Conservation (phyloP, 2,797 vertebrate genomes). For the Hybognathus amarus region DNA sequence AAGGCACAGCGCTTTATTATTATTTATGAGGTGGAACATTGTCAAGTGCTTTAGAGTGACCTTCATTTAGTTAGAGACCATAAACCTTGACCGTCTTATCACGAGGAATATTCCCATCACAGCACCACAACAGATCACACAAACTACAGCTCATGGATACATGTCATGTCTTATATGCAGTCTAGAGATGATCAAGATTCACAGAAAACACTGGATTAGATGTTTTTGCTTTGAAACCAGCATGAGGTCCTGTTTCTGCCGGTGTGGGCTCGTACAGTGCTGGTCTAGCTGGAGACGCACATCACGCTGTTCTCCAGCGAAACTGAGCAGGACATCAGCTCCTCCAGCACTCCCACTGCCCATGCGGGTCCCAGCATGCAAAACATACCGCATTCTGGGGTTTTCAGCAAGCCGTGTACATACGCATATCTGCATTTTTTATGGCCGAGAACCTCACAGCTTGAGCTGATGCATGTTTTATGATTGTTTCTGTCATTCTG, state of each 20-base stretch:
- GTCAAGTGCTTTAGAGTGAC: constrained; percentile 41
- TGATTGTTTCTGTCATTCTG: background rate
- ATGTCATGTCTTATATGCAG: constrained; percentile 24
- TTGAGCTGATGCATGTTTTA: background rate
- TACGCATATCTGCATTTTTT: background rate
- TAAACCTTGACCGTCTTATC: constrained; percentile 34
- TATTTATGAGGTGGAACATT: constrained; percentile 47
- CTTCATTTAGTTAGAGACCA: constrained; percentile 37
- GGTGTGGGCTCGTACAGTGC: background rate
- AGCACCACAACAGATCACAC: constrained; percentile 1
- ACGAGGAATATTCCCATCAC: background rate
- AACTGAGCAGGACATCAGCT: background rate
- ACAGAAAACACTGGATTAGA: background rate
- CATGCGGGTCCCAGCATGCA: background rate
- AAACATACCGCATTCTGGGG: background rate
- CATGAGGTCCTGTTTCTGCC: background rate
- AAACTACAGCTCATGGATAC: constrained; percentile 32
- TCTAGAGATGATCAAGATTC: background rate
- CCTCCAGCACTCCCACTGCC: background rate
- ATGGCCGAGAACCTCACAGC: background rate
- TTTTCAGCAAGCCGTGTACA: background rate
- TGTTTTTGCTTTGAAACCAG: background rate
- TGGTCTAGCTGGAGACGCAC: background rate
- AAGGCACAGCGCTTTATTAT: constrained; percentile 16
- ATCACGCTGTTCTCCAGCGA: background rate